These are phyloP conservation scores for Tachystola acroxantha DNA, from an alignment of 2,888 invertebrate species.

Conservation along the genomic window DNA sequence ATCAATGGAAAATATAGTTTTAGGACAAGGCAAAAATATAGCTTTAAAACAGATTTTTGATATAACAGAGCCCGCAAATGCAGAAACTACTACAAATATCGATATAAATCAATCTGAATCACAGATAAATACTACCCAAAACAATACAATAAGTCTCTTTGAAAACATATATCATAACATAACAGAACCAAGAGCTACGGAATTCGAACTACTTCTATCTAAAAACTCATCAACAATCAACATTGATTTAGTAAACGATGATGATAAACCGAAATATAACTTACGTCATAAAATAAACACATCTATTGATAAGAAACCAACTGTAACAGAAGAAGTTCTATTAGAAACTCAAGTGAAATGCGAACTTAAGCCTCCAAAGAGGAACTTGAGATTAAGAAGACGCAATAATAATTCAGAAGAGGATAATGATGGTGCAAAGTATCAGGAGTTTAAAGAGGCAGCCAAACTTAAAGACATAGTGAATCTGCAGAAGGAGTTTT, in stretches of 20 bases:
- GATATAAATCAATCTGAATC: conserved; percentile 7
- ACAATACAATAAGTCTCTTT: conserved; percentile 54
- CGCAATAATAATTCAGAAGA: conserved; percentile 32
- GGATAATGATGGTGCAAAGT: neutral
- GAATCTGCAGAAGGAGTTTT: conserved; percentile 58
- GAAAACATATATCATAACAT: conserved; percentile 61
- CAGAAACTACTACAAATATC: no score
- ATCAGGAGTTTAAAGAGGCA: conserved; percentile 16
- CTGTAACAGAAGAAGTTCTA: conserved; percentile 26
- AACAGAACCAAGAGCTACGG: conserved; percentile 47
- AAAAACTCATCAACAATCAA: conserved; percentile 17
- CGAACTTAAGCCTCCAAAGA: conserved; percentile 32
- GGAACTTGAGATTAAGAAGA: conserved; percentile 43
- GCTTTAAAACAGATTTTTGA: no score
- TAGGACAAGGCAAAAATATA: no score
- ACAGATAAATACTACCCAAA: conserved; percentile 1
- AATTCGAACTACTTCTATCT: conserved; percentile 51
- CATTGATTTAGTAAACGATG: neutral
- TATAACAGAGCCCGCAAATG: no score
- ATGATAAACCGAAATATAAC: conserved; percentile 38
- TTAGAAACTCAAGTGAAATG: conserved; percentile 34
- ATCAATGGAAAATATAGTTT: no score
- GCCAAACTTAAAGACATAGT: conserved; percentile 53
- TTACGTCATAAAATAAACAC: conserved; percentile 30
- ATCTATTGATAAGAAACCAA: neutral